Conservation (phyloP, 2,888 invertebrate genomes). For the Cerastis rubricosa region DNA sequence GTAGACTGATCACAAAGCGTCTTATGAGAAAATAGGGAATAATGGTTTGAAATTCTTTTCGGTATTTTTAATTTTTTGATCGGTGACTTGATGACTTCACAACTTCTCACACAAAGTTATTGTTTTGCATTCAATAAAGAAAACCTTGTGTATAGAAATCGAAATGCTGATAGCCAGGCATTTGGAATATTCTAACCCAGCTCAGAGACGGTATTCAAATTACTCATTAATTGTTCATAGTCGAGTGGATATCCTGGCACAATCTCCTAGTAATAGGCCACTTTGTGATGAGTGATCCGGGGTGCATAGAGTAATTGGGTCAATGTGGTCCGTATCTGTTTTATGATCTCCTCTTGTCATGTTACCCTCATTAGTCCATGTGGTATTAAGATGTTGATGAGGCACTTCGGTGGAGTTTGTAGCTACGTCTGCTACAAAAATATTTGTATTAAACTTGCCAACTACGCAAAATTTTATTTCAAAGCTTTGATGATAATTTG, state of each 20-base stretch:
- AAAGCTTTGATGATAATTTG: constrained; percentile 33
- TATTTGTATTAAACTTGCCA: constrained; percentile 8
- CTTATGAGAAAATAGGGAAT: constrained; percentile 30
- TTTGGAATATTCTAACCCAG: neutral
- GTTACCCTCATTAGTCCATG: constrained; percentile 15
- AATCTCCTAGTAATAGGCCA: constrained; percentile 36
- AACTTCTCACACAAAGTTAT: neutral
- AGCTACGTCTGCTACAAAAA: neutral
- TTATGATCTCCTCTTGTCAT: constrained; percentile 33
- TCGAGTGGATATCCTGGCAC: constrained; percentile 4
- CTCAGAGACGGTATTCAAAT: neutral
- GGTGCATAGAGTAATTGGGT: constrained; percentile 58
- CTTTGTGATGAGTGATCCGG: constrained; percentile 57
- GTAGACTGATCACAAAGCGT: constrained; percentile 33
- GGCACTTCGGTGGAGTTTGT: constrained; percentile 5
- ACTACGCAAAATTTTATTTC: neutral
- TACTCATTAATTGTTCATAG: constrained; percentile 35
- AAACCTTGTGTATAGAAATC: neutral
- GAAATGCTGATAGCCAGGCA: neutral
- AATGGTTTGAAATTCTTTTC: constrained; percentile 13
- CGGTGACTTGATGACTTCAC: neutral
- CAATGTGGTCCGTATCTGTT: constrained; percentile 36
- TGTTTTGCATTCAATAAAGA: neutral
- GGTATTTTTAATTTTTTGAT: constrained; percentile 18
- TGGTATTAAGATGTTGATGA: constrained; percentile 10